Evolutionary conservation across 2,113 vertebrate genomes (phyloP), one percentile per base, ranked within the genome.

Genomic region (Cyprinodon variegatus): DNA sequence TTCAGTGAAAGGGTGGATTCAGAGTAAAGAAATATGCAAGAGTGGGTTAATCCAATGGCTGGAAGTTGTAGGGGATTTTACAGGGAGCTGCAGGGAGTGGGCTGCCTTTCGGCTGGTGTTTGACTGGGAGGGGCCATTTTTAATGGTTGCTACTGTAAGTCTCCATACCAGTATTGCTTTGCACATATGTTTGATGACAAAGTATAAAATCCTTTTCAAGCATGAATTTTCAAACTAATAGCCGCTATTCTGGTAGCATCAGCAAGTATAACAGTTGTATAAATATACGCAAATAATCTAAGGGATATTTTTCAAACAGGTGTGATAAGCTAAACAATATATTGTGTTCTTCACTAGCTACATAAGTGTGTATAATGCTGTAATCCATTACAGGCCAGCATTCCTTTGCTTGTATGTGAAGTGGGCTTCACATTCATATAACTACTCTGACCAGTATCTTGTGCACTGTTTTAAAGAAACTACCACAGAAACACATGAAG

Each of bases 401-500:
- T 57, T 57, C n/a, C 6, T 57, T 57, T 20, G 5, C 17, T 8
- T 53, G 7, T 53, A 53, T 3, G 17, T 53, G 14, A 14, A 57
- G 17, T 8, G 2, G 7, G 10, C 17, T 57, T 53, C 17, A 15
- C 48, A 53, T 20, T 57, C 17, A 9, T n/a, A 20, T 57, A 15
- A 57, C 6, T 57, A 57, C 20, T 53, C 5, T 53, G 48, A 17
- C 48, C 15, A 53, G 20, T 17, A 12, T 50, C 4, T 50, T 14
- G 13, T 15, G 46, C 46, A 50, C 48, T 2, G 20, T 57, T 57
- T 57, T n/a, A 57, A 6, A 53, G 29, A 29, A n/a, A 65, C 40
- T 61, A 20, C 2, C 57, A 29, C 43, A 36, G 72, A 80, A 48
- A 57, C 17, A 37, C 15, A 57, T 7, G 65, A 36, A 48, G 77